These are phyloP conservation scores for Nothobranchius kuhntae DNA, from an alignment of 2,113 vertebrate genomes.

Conservation along the genomic window DNA sequence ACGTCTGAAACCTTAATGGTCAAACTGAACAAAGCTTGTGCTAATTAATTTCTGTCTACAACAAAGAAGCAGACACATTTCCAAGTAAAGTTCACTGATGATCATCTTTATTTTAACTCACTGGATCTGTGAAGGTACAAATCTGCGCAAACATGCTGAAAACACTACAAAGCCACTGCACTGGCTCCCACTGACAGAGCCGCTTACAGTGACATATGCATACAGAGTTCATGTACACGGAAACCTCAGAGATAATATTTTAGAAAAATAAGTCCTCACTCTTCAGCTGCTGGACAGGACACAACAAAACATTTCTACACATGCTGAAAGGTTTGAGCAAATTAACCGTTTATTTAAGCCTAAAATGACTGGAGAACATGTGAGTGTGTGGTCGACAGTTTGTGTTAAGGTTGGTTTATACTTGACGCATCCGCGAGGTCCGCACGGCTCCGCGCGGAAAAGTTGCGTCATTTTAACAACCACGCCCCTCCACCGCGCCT, in stretches of 20 bases:
- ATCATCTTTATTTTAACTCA: slow-evolving; percentile 51
- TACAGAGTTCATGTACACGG: slow-evolving; percentile 68
- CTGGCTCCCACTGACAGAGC: slow-evolving; percentile 53
- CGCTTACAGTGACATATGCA: slow-evolving; percentile 65
- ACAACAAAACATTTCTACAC: slow-evolving; percentile 58
- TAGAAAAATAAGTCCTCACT: slow-evolving; percentile 81
- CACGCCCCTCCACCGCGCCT: too few species aligned
- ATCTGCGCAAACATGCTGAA: slow-evolving; percentile 77
- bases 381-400: too few species aligned
- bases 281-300: slow-evolving; percentile 61
- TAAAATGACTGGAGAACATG: too few species aligned
- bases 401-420: too few species aligned
- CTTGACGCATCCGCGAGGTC: too few species aligned
- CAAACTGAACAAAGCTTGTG: too few species aligned
- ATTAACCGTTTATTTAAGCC: too few species aligned
- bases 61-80: slow-evolving; percentile 12
- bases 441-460: too few species aligned
- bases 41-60: too few species aligned
- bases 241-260: slow-evolving; percentile 58
- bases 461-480: too few species aligned
- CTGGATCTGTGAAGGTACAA: slow-evolving; percentile 60
- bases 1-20: too few species aligned
- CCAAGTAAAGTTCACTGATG: slow-evolving; percentile 69
- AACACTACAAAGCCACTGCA: slow-evolving; percentile 71
- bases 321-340: slow-evolving; percentile 11